A percentile compares a stretch with the other conserved stretches of the same genome.
These are phyloP conservation scores for Megalopta genalis DNA, from an alignment of 1,140 invertebrate species.

Conservation along the genomic window DNA sequence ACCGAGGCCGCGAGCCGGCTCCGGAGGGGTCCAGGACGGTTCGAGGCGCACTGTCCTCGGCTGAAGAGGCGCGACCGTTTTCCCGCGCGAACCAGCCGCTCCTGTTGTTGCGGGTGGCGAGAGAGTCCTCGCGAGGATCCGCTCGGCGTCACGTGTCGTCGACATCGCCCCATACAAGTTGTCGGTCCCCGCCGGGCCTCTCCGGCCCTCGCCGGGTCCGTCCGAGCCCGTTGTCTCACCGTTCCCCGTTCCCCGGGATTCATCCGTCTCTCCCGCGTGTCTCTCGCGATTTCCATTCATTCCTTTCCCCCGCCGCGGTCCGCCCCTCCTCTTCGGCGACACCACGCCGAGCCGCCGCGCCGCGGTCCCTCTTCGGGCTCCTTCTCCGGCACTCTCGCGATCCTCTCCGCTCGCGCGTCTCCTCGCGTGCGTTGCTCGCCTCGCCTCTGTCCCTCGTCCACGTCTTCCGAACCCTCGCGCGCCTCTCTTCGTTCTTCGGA, in stretches of 20 bases:
- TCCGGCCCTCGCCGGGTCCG: background rate
- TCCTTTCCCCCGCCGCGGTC: conserved; percentile 60
- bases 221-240: background rate
- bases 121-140: conserved; percentile 64
- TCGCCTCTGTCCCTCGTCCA: background rate
- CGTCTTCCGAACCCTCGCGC: background rate
- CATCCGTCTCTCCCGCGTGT: conserved; percentile 68
- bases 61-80: too few species aligned
- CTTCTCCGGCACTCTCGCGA: too few species aligned
- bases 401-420: too few species aligned
- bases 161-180: conserved; percentile 65
- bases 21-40: conserved; percentile 53
- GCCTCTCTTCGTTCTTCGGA: background rate
- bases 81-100: conserved; percentile 36
- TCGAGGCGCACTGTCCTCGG: too few species aligned
- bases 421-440: background rate
- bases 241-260: background rate
- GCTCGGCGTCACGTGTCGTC: conserved; percentile 76
- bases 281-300: conserved; percentile 75
- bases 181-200: background rate
- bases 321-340: conserved; percentile 23
- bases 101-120: conserved; percentile 38
- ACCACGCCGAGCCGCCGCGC: background rate
- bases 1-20: conserved; percentile 46
- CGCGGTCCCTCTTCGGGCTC: too few species aligned